Percentiles rank a stretch among this genome's conserved stretches.
Evolutionary conservation across 2,888 invertebrate species (phyloP).

Genomic region (Ischnura elegans): DNA sequence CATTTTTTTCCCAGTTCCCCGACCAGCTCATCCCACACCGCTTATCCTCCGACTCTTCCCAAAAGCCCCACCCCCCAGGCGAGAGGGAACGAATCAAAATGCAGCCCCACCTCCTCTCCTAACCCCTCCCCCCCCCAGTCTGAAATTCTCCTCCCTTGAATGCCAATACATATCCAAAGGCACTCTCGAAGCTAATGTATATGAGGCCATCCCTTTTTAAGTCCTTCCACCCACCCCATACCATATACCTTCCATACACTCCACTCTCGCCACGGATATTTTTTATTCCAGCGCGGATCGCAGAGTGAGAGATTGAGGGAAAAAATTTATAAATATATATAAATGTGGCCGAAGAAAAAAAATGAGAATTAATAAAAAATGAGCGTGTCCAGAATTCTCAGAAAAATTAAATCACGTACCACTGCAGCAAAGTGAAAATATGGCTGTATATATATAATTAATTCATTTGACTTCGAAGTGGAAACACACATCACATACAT

Average conservation of each 20-base stretch:
- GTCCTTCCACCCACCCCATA: conserved; percentile 3
- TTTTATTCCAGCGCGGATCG: neutral
- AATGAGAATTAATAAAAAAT: neutral
- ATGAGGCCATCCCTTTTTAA: conserved; percentile 39
- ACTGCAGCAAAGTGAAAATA: too few species aligned
- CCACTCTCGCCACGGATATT: neutral
- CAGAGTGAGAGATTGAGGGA: too few species aligned
- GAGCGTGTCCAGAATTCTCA: too few species aligned
- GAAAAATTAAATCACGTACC: too few species aligned
- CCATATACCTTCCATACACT: neutral
- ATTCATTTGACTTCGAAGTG: too few species aligned
- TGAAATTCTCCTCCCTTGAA: neutral
- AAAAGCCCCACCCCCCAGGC: neutral
- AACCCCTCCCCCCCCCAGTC: neutral
- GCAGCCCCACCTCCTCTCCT: neutral
- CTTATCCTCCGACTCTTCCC: too few species aligned
- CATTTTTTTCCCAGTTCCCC: neutral
- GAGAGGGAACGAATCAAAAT: conserved; percentile 51
- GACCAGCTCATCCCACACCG: neutral
- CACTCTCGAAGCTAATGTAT: conserved; percentile 62
- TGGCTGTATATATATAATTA: too few species aligned
- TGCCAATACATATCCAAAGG: conserved; percentile 63
- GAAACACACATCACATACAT: too few species aligned
- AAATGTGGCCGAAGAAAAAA: neutral
- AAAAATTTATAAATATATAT: too few species aligned